Base-by-base conservation (phyloP, 2,888 invertebrate genomes). In the Amphimallon solstitiale region DNA sequence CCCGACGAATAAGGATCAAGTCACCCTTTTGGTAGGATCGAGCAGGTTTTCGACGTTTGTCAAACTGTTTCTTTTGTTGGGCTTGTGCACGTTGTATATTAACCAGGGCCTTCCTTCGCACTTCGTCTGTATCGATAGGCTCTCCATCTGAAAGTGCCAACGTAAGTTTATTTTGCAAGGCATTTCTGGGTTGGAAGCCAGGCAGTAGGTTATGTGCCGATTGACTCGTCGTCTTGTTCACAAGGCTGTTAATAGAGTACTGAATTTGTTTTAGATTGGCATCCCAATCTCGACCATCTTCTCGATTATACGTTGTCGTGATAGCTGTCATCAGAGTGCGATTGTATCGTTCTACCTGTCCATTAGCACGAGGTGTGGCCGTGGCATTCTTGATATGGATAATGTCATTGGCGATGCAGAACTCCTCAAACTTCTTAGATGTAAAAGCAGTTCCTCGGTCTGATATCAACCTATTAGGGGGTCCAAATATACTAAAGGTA, bases 211-310 rank as follows among this genome's bases (percentile, higher is more conserved):
- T 71, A 14, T 54, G 56, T 10, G 72, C 68, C 19, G 71, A 67
- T 56, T 63, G 71, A 19, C 75, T 72, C 14, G 67, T 73, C 2
- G 71, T 69, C 65, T 73, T 70, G 49, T 75, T 72, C 3, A 60
- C 40, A 9, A 73, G 74, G 45, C 73, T 74, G 46, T 64, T 64
- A 12, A 64, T 17, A n/a, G 64, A 43, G 29, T 40, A 64, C 56
- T 64, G 64, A 5, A 49, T 74, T 52, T 52, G 67, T 17, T 74
- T 74, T 40, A 77, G 37, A 14, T 75, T 73, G 40, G 67, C 67
- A 67, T 77, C 75, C 77, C 79, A 79, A 37, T 76, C 73, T 48
- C 72, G 76, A 35, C 75, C 76, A 56, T 73, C 67, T 46, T 70
- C 68, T 21, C 73, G 15, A 7, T 66, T 54, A 17, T 64, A 75